phyloP scores from a whole-genome alignment of 2,888 invertebrate species.

The Unio pictorum region DNA sequence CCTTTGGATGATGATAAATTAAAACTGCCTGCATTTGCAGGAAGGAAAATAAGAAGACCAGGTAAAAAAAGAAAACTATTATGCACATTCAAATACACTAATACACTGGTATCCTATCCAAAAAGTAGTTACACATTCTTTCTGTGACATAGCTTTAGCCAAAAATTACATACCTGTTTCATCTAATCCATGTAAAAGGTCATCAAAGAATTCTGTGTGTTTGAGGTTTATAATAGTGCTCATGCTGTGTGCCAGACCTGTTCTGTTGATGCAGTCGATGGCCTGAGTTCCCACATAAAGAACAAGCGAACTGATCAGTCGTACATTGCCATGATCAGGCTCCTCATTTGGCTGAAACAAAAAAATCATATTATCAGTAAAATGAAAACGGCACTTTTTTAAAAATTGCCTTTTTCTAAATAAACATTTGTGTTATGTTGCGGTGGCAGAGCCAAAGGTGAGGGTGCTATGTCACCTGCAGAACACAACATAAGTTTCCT shows the following conservation, averaged over 20 bases:
- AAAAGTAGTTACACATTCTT: no score
- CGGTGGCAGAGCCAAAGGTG: no score
- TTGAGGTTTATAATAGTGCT: slow-evolving; percentile 96
- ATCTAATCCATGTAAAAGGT: slow-evolving; percentile 96
- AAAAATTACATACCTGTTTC: slow-evolving; percentile 78
- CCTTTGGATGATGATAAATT: no score
- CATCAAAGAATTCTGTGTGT: slow-evolving; percentile 99
- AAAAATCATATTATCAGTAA: background rate
- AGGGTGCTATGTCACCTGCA: no score
- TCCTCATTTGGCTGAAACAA: slow-evolving; percentile 74
- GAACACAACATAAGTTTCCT: no score
- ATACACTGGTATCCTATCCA: no score
- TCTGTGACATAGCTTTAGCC: background rate
- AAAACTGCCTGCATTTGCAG: no score
- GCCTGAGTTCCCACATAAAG: slow-evolving; percentile 98
- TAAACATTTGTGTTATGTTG: no score
- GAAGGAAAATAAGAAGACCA: no score
- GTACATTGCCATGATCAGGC: slow-evolving; percentile 95
- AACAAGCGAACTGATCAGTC: slow-evolving; percentile 96
- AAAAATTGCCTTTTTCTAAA: no score
- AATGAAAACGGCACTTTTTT: background rate
- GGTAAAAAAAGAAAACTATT: no score
- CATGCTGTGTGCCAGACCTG: slow-evolving; percentile 94
- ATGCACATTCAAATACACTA: no score
- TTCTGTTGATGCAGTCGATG: slow-evolving; percentile 90